Evolutionary conservation across 1,140 invertebrate species (phyloP), one percentile per base, ranked within the genome.

Genomic region (Trichonephila clavipes): DNA sequence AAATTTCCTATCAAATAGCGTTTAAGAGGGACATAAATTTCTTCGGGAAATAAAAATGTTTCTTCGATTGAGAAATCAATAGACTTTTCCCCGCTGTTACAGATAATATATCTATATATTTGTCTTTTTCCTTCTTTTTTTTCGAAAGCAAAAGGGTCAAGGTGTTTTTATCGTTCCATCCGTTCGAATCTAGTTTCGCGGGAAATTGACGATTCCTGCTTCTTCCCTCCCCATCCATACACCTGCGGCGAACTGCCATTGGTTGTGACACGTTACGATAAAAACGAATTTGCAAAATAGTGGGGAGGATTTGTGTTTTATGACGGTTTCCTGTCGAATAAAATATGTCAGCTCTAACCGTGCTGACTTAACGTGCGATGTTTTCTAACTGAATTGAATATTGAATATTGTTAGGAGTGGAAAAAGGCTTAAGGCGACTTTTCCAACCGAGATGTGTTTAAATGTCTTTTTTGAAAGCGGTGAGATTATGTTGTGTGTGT

Each of bases 11-110:
- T 92, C 91, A 92, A 92, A 92, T 72, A 92, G 82, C 83, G 83
- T 72, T 87, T 92, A 92, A 92, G 58, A 87, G 91, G 51, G 51
- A 87, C 91, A 92, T 92, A 86, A 92, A 92, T 92, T 92, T 72
- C 24, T 62, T 18, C 44, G 2, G 34, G 34, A 59, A 87, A 92
- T 92, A 92, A 92, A 92, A 92, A 69, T 61, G 62, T 64, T 85
- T 69, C 64, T 92, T 86, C 91, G 83, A 92, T 87, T 92, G 91
- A 92, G 91, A 87, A 92, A 92, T 92, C 91, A 92, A 92, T 92
- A 87, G 82, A 87, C 72, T 77, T 58, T 62, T 28, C 59, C 51
- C 44, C 24, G 34, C 40, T 82, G 81, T 58, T 82, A 83, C 69
- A 44, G 69, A 61, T 51, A 58, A 59, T 59, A n/a, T 28, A 51